phyloP scores from a whole-genome alignment of 2,797 vertebrate species.

The Geotrypetes seraphini region DNA sequence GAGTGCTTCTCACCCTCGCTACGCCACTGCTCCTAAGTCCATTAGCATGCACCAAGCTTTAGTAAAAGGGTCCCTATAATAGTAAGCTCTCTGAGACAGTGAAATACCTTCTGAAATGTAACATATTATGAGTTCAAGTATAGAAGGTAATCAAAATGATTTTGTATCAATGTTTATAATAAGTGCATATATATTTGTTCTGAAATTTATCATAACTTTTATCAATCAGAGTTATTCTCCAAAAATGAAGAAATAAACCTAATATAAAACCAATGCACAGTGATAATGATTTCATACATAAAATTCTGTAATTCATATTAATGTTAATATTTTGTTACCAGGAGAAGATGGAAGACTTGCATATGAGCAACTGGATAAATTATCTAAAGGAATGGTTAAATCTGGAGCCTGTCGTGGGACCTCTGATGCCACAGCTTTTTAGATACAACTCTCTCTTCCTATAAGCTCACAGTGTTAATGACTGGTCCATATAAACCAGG shows the following conservation, averaged over 20 bases:
- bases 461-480: background rate
- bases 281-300: too few relatives aligned
- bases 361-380: conserved; percentile 83
- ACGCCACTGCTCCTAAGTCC: too few relatives aligned
- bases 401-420: conserved; percentile 62
- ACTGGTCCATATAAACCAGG: background rate
- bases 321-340: conserved; percentile 26
- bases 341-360: conserved; percentile 89
- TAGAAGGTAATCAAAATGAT: too few relatives aligned
- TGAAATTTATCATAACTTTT: conserved; percentile 1
- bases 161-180: too few relatives aligned
- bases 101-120: too few relatives aligned
- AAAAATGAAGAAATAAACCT: background rate
- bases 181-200: background rate
- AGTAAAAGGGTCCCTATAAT: too few relatives aligned
- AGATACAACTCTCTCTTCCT: conserved; percentile 7
- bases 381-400: conserved; percentile 69
- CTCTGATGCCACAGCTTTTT: conserved; percentile 85
- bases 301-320: background rate
- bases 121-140: too few relatives aligned
- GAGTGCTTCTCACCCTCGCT: too few relatives aligned
- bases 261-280: too few relatives aligned
- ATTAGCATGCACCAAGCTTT: too few relatives aligned
- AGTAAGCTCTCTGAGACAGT: too few relatives aligned
- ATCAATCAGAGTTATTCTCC: background rate